Evolutionary conservation across 2,888 invertebrate genomes (phyloP), one percentile per base, ranked within the genome.

Genomic region (Rambutsinella grinnellia): DNA sequence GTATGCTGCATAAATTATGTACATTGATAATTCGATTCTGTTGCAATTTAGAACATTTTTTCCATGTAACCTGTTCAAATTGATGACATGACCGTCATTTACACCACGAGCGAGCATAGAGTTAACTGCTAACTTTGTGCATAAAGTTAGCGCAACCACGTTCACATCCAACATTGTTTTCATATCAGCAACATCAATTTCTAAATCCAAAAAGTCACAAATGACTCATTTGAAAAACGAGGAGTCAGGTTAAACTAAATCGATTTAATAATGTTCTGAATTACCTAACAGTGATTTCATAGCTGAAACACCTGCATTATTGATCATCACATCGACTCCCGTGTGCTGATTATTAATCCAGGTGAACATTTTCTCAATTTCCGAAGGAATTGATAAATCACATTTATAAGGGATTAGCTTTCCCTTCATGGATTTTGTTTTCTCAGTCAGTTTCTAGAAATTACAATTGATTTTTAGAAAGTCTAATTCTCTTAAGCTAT

Each of bases 1-100:
- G 83, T 83, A 86, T 82, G 76, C 87, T 87, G 27, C 10, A 51
- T 0, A 58, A 67, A 56, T 17, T 10, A 3, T 17, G 49, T 3
- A 15, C 28, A 54, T 21, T 26, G 23, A 8, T 47, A 44, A 3
- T 19, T 24, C 21, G 24, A 10, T n/a, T 19, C 17, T 26, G 13
- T 10, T 23, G 15, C 26, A 13, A 58, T n/a, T 13, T 27, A 54
- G 3, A 58, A 13, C n/a, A n/a, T n/a, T n/a, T n/a, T n/a, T n/a
- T n/a, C n/a, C n/a, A n/a, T n/a, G n/a, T n/a, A n/a, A 77, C 78
- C 78, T 78, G 56, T 80, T 80, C 13, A 80, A 23, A 24, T 80
- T 80, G 26, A 80, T 72, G 28, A 80, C 71, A 53, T 80, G 80
- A 2, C 80, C 80, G 44, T 80, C 80, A 27, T 76, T 75, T 15